Percentiles rank a stretch among this genome's conserved stretches.
Conservation (phyloP, 2,888 invertebrate species). For the Erebia aethiops region DNA sequence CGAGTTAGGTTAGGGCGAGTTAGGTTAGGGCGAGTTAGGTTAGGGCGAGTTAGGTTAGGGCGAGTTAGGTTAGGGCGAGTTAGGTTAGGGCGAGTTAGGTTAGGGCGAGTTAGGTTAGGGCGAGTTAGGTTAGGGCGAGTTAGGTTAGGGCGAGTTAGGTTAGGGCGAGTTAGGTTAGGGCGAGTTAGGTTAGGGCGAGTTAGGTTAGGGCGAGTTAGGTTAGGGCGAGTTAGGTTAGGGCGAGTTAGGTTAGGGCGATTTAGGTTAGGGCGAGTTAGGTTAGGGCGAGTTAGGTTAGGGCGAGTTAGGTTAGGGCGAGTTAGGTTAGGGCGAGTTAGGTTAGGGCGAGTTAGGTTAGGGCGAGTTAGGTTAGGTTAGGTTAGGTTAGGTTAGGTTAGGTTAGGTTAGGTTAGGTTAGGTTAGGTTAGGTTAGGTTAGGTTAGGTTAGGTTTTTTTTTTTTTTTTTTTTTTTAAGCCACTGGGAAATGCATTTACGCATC, state of each 20-base stretch:
- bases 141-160: neutral
- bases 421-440: constrained; percentile 1
- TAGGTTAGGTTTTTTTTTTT: too few relatives aligned
- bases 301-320: constrained; percentile 24
- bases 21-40: constrained; percentile 30
- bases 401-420: constrained; percentile 1
- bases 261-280: constrained; percentile 26
- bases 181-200: too few relatives aligned
- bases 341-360: neutral
- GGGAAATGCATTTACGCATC: too few relatives aligned
- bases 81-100: constrained; percentile 13
- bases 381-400: neutral
- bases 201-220: too few relatives aligned
- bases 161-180: neutral
- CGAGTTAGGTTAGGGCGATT: constrained; percentile 15
- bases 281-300: constrained; percentile 34
- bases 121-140: constrained; percentile 17
- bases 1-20: constrained; percentile 35
- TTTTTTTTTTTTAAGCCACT: too few relatives aligned
- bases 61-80: constrained; percentile 16
- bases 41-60: constrained; percentile 27
- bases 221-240: constrained; percentile 19
- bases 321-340: neutral
- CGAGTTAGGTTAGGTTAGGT: too few relatives aligned
- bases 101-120: constrained; percentile 20